phyloP scores from a whole-genome alignment of 2,113 vertebrate species.

The Salvelinus sp. region DNA sequence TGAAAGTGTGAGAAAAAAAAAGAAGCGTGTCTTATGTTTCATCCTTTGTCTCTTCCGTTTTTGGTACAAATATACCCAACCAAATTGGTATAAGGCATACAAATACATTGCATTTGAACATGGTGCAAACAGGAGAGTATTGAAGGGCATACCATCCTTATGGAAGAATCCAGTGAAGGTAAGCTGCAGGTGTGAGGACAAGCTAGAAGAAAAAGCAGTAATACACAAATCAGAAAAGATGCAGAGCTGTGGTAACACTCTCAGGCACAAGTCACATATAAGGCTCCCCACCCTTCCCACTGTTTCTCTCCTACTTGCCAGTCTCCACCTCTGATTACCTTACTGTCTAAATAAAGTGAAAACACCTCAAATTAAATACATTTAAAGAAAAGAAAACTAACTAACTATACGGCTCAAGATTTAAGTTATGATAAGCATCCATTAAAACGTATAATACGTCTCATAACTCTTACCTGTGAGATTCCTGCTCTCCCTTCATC shows the following conservation, averaged over 20 bases:
- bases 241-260: too few species aligned
- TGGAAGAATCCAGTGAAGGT: constrained; percentile 99
- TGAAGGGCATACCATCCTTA: constrained; percentile 88
- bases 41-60: background rate
- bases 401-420: too few species aligned
- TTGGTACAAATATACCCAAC: too few species aligned
- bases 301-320: too few species aligned
- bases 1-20: constrained; percentile 19
- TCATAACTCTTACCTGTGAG: constrained; percentile 83
- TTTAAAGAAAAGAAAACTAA: too few species aligned
- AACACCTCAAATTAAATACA: too few species aligned
- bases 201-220: constrained; percentile 71
- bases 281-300: too few species aligned
- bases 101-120: background rate
- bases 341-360: too few species aligned
- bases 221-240: constrained; percentile 1
- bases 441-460: too few species aligned
- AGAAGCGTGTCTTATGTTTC: background rate
- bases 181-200: constrained; percentile 95
- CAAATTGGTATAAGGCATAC: background rate
- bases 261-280: too few species aligned
- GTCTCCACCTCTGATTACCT: too few species aligned
- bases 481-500: constrained; percentile 96
- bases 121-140: background rate
- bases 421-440: too few species aligned